Evolutionary conservation across 2,113 vertebrate species (phyloP), one percentile per base, ranked within the genome.

Genomic region (Corynorhinus townsendii): DNA sequence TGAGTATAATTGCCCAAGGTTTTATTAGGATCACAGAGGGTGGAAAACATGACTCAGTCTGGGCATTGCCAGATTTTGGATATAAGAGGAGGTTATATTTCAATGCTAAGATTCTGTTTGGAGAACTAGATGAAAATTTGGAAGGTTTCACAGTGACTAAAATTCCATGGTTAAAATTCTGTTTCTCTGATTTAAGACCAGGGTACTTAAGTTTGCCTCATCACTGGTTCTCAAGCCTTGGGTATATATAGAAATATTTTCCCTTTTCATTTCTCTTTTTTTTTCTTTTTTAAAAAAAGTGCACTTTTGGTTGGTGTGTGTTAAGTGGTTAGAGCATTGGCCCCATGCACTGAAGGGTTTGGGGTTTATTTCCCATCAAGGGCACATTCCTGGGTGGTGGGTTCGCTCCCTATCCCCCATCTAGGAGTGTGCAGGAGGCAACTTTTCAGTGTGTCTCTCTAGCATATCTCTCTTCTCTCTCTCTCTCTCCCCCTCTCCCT

Each of bases 61-160:
- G 3, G 35, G 40, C n/a, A 38, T 15, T 83, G 38, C 83, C 52
- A 88, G 71, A 80, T 84, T 88, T 77, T 72, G 82, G 33, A 88
- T 73, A 3, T 83, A 83, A 69, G 16, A 76, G 45, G 76, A 91
- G 22, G 35, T 83, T 83, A 30, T 66, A 56, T 72, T 87, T 93
- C 82, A 86, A 0, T 86, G 49, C 26, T 82, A 82, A 77, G 68
- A 93, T 72, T 76, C 82, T 77, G 12, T 87, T 90, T 96, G 49
- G 22, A 93, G 45, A 87, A 83, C 28, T 89, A 38, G 15, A 35
- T 92, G 49, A 84, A 89, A 89, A 82, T 90, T 82, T 81, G 64
- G 77, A 77, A 71, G 43, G 30, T 95, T 93, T 95, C n/a, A 15
- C 7, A 56, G 52, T 90, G 40, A 87, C 82, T 72, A 43, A 84